phyloP scores from a whole-genome alignment of 53 echinoderm and acorn worm genomes.

The Hippasteria phrygiana region DNA sequence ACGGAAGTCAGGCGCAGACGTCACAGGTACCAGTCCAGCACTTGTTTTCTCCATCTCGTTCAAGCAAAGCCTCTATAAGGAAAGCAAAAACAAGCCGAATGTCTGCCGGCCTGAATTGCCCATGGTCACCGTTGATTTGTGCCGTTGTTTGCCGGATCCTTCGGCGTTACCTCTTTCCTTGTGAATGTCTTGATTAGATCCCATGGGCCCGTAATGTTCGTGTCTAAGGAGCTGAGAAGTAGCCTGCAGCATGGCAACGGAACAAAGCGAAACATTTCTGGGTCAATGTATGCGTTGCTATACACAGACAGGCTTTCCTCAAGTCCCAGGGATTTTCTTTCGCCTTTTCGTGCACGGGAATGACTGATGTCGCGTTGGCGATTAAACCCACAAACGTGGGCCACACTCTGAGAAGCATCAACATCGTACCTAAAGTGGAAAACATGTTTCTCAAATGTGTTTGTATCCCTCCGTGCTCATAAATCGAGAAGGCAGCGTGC shows the following conservation, averaged over 20 bases:
- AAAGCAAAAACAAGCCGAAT: background rate
- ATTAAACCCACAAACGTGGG: no score
- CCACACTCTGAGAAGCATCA: no score
- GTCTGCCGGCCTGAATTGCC: background rate
- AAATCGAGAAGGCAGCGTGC: no score
- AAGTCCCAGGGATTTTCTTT: no score
- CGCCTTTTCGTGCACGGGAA: no score
- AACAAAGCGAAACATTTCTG: background rate
- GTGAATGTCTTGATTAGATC: background rate
- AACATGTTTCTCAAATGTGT: no score
- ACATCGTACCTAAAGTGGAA: no score
- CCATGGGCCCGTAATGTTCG: background rate
- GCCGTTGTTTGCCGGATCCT: background rate
- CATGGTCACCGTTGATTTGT: background rate
- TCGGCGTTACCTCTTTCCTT: background rate
- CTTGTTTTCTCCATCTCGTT: background rate
- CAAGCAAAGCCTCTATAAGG: background rate
- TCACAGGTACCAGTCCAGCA: background rate
- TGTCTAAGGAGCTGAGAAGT: background rate
- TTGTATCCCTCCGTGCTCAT: no score
- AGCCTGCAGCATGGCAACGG: background rate
- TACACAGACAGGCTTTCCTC: no score
- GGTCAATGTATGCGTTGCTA: constrained; percentile 20
- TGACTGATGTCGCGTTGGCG: no score
- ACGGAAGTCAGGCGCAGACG: background rate